A percentile compares a stretch with the other conserved stretches of the same genome.
Evolutionary conservation across 2,113 vertebrate species (phyloP).

Genomic region (Ceratotherium simum): DNA sequence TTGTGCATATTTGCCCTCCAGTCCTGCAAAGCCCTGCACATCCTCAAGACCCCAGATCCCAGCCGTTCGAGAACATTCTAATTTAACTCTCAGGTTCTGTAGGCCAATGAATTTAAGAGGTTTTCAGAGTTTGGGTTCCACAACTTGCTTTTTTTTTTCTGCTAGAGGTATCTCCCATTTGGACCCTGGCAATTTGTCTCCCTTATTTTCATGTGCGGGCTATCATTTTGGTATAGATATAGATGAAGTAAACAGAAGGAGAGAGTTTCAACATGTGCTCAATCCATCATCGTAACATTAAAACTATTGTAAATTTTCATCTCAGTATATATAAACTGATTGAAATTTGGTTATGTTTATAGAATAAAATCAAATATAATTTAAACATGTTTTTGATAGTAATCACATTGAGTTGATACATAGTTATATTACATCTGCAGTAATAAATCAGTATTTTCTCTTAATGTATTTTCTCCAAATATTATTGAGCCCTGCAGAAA

Average conservation of each 20-base stretch:
- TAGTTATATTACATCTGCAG: background rate
- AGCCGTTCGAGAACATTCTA: background rate
- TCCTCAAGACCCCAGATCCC: background rate
- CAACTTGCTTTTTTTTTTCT: background rate
- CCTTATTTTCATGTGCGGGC: background rate
- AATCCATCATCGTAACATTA: background rate
- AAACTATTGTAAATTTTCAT: background rate
- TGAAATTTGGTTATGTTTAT: background rate
- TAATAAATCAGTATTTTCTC: conserved; percentile 43
- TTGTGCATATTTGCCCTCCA: background rate
- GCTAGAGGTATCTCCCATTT: background rate
- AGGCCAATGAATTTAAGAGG: background rate
- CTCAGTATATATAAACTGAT: background rate
- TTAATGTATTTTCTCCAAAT: conserved; percentile 2
- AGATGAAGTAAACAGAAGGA: background rate
- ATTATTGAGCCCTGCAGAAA: background rate
- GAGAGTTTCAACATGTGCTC: background rate
- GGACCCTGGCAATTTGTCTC: background rate
- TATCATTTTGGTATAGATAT: background rate
- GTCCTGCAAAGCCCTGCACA: background rate
- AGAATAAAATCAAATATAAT: background rate
- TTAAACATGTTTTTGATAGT: background rate
- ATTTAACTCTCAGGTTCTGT: background rate
- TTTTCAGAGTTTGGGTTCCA: background rate
- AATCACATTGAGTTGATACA: background rate